A percentile compares a stretch with the other conserved stretches of the same genome.
Evolutionary conservation across 2,888 invertebrate genomes (phyloP).

Genomic region (Euphydryas editha): DNA sequence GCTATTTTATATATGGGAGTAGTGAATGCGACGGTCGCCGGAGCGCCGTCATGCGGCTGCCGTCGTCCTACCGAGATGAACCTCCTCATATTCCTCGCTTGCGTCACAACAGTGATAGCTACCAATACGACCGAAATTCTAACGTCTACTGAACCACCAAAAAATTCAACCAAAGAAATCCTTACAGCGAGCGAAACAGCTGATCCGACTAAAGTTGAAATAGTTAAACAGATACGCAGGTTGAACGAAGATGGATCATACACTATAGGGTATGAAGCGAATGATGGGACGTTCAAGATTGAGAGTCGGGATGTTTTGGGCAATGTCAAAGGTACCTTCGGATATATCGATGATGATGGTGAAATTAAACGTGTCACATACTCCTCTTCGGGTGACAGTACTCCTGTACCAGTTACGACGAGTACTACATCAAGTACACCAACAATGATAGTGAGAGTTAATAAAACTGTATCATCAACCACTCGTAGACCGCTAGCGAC

Average conservation of each 20-base stretch:
- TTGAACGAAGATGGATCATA: slow-evolving; percentile 93
- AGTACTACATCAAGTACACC: slow-evolving; percentile 65
- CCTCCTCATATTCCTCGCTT: slow-evolving; percentile 66
- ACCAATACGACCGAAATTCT: slow-evolving; percentile 50
- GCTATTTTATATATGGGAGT: slow-evolving; percentile 80
- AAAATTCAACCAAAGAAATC: slow-evolving; percentile 79
- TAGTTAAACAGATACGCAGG: slow-evolving; percentile 91
- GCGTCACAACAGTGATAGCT: slow-evolving; percentile 52
- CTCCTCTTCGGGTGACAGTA: slow-evolving; percentile 79
- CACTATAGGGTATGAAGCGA: slow-evolving; percentile 93
- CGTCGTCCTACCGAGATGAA: slow-evolving; percentile 72
- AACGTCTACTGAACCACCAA: slow-evolving; percentile 47
- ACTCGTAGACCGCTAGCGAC: slow-evolving; percentile 81
- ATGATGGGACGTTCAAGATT: slow-evolving; percentile 93
- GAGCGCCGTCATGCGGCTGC: slow-evolving; percentile 77
- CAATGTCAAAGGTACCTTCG: slow-evolving; percentile 92
- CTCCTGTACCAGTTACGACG: slow-evolving; percentile 67
- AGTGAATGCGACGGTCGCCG: slow-evolving; percentile 66
- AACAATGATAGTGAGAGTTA: slow-evolving; percentile 77
- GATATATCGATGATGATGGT: slow-evolving; percentile 90
- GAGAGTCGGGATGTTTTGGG: slow-evolving; percentile 91
- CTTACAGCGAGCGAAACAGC: slow-evolving; percentile 85
- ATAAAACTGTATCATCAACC: slow-evolving; percentile 78
- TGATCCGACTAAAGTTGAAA: slow-evolving; percentile 88
- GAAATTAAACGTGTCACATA: slow-evolving; percentile 92